Conservation (phyloP, 1,140 invertebrate species). For the Lasioglossum albipes region DNA sequence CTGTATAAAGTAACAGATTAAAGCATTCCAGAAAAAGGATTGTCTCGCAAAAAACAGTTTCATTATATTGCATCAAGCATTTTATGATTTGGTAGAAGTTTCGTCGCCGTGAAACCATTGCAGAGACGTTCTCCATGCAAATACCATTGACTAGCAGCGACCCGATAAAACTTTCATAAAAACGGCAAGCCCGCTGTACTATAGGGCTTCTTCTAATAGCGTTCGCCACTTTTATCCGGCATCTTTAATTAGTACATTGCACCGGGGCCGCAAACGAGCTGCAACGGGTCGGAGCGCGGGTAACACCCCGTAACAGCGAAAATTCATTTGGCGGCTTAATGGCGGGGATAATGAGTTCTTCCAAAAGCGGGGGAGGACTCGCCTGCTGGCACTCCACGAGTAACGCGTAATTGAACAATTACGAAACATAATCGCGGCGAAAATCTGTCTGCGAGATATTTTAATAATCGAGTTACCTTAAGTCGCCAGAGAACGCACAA, state of each 20-base stretch:
- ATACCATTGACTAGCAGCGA: background rate
- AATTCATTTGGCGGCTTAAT: slow-evolving; percentile 18
- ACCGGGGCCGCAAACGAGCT: background rate
- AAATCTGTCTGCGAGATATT: slow-evolving; percentile 3
- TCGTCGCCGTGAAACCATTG: background rate
- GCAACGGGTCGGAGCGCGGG: background rate
- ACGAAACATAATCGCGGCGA: slow-evolving; percentile 21
- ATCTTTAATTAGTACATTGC: slow-evolving; percentile 24
- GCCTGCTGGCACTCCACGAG: too few relatives aligned
- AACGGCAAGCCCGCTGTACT: background rate
- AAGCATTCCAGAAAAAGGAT: background rate
- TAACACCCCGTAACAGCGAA: background rate
- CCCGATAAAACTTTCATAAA: background rate
- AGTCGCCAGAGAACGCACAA: background rate
- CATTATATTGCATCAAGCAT: background rate
- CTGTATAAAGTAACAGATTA: background rate
- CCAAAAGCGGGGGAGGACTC: background rate
- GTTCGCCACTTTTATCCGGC: slow-evolving; percentile 3
- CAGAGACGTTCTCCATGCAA: background rate
- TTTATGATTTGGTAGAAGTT: background rate
- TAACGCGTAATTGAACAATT: slow-evolving; percentile 25
- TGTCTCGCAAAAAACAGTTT: background rate
- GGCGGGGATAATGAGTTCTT: slow-evolving; percentile 10
- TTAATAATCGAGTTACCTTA: background rate
- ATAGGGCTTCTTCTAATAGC: background rate